Evolutionary conservation across 2,888 invertebrate species (phyloP).

Genomic region (Pyrocoelia pectoralis): DNA sequence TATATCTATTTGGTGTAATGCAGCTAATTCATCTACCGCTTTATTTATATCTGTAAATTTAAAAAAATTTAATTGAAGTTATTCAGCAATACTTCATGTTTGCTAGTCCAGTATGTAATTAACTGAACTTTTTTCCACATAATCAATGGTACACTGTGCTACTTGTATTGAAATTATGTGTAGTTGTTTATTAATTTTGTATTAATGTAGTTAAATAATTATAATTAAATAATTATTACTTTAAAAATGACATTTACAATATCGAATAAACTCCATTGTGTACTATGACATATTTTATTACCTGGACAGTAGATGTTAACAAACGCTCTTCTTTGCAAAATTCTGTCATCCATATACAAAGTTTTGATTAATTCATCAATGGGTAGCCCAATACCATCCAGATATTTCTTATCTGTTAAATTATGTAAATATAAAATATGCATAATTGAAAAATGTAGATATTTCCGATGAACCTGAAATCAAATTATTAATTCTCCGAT

Average conservation of each 20-base stretch:
- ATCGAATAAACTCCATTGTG: too few species aligned
- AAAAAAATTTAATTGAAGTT: constrained; percentile 26
- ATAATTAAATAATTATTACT: too few species aligned
- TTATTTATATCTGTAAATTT: constrained; percentile 60
- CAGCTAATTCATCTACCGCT: constrained; percentile 58
- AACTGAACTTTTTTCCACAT: too few species aligned
- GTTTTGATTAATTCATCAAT: constrained; percentile 56
- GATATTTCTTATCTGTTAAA: constrained; percentile 58
- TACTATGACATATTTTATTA: too few species aligned
- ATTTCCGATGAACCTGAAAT: constrained; percentile 60
- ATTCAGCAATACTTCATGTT: neutral
- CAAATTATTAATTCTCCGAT: constrained; percentile 5
- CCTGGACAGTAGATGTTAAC: constrained; percentile 51
- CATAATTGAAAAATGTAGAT: constrained; percentile 58
- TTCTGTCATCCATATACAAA: constrained; percentile 62
- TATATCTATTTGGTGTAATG: constrained; percentile 58
- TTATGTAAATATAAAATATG: constrained; percentile 61
- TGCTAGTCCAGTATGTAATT: too few species aligned
- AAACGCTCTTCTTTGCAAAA: constrained; percentile 55
- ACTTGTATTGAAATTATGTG: too few species aligned
- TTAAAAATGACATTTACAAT: too few species aligned
- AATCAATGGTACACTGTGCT: too few species aligned
- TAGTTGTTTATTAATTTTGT: too few species aligned
- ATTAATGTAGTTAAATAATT: too few species aligned
- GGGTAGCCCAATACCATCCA: constrained; percentile 57